phyloP scores from a whole-genome alignment of 2,113 vertebrate species.

The Campylomormyrus numenius region DNA sequence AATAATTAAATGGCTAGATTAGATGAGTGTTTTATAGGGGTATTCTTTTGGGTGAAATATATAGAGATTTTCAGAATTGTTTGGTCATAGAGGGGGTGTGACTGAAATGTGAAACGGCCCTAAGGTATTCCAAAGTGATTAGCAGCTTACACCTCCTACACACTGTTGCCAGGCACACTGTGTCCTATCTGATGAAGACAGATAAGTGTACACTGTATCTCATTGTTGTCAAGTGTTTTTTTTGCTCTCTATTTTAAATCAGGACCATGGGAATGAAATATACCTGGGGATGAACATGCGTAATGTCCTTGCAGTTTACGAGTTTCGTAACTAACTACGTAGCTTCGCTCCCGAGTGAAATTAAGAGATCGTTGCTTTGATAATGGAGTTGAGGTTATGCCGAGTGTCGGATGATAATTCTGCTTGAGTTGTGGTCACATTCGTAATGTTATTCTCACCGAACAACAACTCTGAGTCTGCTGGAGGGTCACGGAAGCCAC shows the following conservation, averaged over 20 bases:
- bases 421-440: neutral
- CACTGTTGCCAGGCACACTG: constrained; percentile 4
- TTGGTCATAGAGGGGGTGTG: constrained; percentile 14
- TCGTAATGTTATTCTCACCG: neutral
- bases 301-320: neutral
- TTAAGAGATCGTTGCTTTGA: neutral
- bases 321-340: neutral
- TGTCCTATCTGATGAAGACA: neutral
- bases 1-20: neutral
- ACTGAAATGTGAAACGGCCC: neutral
- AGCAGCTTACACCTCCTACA: constrained; percentile 17
- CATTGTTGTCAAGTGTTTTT: neutral
- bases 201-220: constrained; percentile 1
- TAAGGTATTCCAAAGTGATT: constrained; percentile 4
- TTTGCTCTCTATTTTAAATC: neutral
- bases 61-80: neutral
- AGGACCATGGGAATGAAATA: neutral
- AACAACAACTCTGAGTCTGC: neutral
- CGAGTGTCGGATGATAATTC: too few species aligned
- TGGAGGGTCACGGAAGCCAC: neutral
- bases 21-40: neutral
- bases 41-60: neutral
- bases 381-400: neutral
- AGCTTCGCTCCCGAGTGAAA: neutral
- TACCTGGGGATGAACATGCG: neutral